Base-by-base conservation (phyloP, 2,113 vertebrate species). In the Hippocampus abdominalis region DNA sequence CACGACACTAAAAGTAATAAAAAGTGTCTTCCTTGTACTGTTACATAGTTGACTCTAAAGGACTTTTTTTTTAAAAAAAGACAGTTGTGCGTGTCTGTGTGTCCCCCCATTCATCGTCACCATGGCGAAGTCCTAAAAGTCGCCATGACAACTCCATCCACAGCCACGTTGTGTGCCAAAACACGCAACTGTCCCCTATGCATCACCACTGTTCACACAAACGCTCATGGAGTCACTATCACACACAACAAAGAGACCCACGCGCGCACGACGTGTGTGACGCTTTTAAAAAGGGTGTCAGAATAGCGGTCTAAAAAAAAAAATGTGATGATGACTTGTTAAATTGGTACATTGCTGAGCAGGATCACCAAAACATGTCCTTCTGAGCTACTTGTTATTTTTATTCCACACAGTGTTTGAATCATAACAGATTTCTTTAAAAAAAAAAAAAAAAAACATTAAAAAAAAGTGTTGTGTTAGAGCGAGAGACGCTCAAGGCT, bases 51-150 rank as follows among this genome's bases (percentile, higher is more conserved):
- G 20, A 44, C 61, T 63, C 11, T 39, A 40, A 62, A 23, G 27
- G 8, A 64, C 2, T 44, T 64, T 44, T 64, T 13, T 64, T 32
- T 39, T 75, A 75, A 66, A 42, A 75, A 66, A 42, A 76, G 78
- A 65, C 59, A 75, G 46, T 56, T 66, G n/a, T 69, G 54, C 66
- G 15, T 72, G 27, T 73, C 62, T 71, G 39, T 42, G 70, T 73
- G 57, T 78, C 36, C 79, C 75, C 84, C 80, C 65, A 81, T 71
- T 86, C 80, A 82, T 82, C 67, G 83, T 92, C 89, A 82, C 89
- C 90, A 90, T 91, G 89, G 91, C 82, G 86, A 89, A 90, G 81
- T 84, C 78, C 84, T 81, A 89, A 89, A 87, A 86, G 89, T 92
- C 71, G 83, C 81, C 90, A 92, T 91, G 87, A 86, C 89, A 89